A percentile compares a stretch with the other conserved stretches of the same genome.
These are phyloP conservation scores for Toxonevra muliebris DNA, from an alignment of 2,888 invertebrate genomes.

Conservation along the genomic window DNA sequence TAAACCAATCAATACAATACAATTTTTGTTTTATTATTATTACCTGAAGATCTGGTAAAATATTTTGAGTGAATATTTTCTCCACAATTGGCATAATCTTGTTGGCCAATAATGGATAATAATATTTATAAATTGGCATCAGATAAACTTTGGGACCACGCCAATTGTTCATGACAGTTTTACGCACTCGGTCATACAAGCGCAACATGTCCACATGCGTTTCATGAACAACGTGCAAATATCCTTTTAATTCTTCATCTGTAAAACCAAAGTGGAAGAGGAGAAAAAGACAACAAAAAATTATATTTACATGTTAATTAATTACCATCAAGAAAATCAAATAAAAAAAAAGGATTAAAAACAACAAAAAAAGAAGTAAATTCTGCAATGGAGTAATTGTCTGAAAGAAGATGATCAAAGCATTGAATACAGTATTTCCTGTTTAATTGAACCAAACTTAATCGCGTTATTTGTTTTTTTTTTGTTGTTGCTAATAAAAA, in stretches of 20 bases:
- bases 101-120: conserved; percentile 57
- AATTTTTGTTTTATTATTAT: conserved; percentile 15
- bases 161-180: conserved; percentile 59
- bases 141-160: conserved; percentile 61
- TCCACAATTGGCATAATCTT: conserved; percentile 59
- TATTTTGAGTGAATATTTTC: conserved; percentile 57
- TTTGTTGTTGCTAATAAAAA: too few species aligned
- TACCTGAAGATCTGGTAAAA: conserved; percentile 60
- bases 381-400: too few species aligned
- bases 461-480: too few species aligned
- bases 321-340: neutral
- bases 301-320: conserved; percentile 1
- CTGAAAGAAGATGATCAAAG: too few species aligned
- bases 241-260: conserved; percentile 55
- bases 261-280: neutral
- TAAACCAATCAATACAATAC: too few species aligned
- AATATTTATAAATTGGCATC: conserved; percentile 63
- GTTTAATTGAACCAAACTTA: neutral
- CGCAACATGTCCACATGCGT: conserved; percentile 58
- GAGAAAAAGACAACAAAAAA: neutral
- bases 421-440: neutral
- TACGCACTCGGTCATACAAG: conserved; percentile 57
- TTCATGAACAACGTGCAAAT: conserved; percentile 57
- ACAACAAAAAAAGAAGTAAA: too few species aligned
- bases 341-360: conserved; percentile 5